These are phyloP conservation scores for Pomatostomus ruficeps DNA, from an alignment of 2,113 vertebrate genomes.

Conservation along the genomic window DNA sequence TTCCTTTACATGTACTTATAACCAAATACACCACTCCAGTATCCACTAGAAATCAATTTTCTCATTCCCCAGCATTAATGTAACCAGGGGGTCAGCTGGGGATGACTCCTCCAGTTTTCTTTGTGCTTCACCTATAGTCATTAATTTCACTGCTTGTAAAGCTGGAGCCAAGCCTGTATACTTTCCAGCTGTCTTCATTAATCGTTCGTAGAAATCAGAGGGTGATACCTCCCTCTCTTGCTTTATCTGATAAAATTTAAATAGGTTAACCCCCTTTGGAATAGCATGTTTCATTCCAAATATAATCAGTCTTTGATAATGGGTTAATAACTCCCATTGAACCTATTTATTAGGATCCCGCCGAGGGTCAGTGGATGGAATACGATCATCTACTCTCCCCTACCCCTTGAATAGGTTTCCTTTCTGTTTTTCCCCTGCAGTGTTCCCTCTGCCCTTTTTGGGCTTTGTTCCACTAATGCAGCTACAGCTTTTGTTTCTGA, in stretches of 20 bases:
- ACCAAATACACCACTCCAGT: neutral
- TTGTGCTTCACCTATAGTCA: neutral
- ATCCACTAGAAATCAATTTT: neutral
- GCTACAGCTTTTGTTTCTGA: neutral
- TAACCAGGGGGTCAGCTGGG: neutral
- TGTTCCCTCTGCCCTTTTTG: neutral
- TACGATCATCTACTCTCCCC: neutral
- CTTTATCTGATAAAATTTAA: neutral
- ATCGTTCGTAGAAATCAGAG: neutral
- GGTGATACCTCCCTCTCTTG: neutral
- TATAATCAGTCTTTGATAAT: neutral
- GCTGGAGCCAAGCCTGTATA: neutral
- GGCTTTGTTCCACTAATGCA: neutral
- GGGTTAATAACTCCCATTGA: neutral
- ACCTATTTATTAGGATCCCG: neutral
- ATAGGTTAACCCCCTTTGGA: neutral
- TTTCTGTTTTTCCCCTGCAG: neutral
- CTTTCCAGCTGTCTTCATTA: neutral
- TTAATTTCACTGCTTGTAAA: neutral
- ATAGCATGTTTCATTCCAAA: neutral
- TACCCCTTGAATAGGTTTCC: neutral
- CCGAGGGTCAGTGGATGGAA: neutral
- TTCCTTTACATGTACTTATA: neutral
- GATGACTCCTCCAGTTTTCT: neutral
- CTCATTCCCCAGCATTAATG: neutral